These are phyloP conservation scores for Lepisosteus oculatus DNA, from an alignment of 2,113 vertebrate species.

Conservation along the genomic window DNA sequence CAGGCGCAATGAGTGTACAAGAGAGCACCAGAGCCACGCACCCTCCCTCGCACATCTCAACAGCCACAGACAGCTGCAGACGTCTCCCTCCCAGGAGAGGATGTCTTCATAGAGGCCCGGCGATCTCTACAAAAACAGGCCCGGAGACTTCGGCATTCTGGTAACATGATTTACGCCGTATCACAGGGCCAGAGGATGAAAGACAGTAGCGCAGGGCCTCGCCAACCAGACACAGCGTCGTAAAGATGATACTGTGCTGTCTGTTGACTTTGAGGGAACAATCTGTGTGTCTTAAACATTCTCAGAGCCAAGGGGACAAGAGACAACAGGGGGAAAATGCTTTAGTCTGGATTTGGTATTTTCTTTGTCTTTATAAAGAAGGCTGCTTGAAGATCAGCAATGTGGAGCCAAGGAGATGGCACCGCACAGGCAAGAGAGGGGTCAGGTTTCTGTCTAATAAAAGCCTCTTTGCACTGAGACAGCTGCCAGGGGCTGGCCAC, in stretches of 20 bases:
- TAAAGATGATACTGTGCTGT: slow-evolving; percentile 49
- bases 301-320: slow-evolving; percentile 2
- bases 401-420: too few species aligned
- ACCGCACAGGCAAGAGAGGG: background rate
- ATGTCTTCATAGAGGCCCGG: slow-evolving; percentile 56
- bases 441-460: slow-evolving; percentile 63
- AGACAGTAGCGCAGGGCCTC: slow-evolving; percentile 41
- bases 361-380: too few species aligned
- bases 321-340: background rate
- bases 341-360: too few species aligned
- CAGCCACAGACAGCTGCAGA: slow-evolving; percentile 50
- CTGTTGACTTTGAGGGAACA: slow-evolving; percentile 36
- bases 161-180: slow-evolving; percentile 65
- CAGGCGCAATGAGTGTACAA: background rate
- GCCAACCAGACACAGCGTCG: slow-evolving; percentile 41
- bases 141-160: slow-evolving; percentile 61
- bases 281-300: too few species aligned
- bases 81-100: slow-evolving; percentile 58
- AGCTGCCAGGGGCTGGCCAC: slow-evolving; percentile 62
- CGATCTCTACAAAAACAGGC: slow-evolving; percentile 73
- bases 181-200: slow-evolving; percentile 62
- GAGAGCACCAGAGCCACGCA: background rate
- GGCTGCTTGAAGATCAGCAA: too few species aligned
- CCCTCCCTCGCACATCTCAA: slow-evolving; percentile 16
- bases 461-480: slow-evolving; percentile 56